A percentile compares a stretch with the other conserved stretches of the same genome.
These are phyloP conservation scores for Passer montanus DNA, from an alignment of 2,113 vertebrate species.

Conservation along the genomic window DNA sequence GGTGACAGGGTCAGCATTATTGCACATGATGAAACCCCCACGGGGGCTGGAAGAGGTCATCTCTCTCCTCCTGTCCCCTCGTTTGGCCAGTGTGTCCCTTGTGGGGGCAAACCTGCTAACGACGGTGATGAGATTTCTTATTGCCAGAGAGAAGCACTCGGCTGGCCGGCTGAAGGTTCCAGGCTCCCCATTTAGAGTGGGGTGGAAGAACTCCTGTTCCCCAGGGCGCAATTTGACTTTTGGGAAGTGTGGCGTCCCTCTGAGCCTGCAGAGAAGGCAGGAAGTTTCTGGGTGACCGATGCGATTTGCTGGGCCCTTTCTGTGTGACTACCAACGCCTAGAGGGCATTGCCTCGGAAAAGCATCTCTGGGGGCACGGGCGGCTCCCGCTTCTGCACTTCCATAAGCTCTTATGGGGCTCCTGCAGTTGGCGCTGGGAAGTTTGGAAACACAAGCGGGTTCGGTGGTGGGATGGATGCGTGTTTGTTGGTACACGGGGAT, in stretches of 20 bases:
- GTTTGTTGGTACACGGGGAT: rapidly evolving
- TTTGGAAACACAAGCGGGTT: rapidly evolving
- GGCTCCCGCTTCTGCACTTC: not conserved
- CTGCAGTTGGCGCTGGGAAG: not conserved
- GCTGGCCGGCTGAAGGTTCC: not conserved
- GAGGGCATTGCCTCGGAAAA: not conserved
- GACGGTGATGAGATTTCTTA: not conserved
- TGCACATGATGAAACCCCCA: not conserved
- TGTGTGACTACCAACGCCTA: not conserved
- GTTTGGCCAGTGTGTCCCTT: not conserved
- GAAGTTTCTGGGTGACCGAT: not conserved
- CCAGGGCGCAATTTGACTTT: not conserved
- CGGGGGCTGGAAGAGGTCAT: not conserved
- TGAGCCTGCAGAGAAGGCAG: not conserved
- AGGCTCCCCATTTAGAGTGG: not conserved
- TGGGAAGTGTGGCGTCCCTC: not conserved
- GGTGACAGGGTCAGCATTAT: not conserved
- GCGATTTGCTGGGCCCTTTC: not conserved
- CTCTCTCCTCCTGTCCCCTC: not conserved
- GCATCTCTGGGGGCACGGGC: not conserved
- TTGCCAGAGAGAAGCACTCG: not conserved
- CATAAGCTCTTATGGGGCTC: rapidly evolving
- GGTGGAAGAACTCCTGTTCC: not conserved
- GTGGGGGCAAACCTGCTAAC: not conserved
- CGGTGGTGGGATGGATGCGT: not conserved